phyloP scores from a whole-genome alignment of 2,113 vertebrate genomes.

The Embiotoca jacksoni region DNA sequence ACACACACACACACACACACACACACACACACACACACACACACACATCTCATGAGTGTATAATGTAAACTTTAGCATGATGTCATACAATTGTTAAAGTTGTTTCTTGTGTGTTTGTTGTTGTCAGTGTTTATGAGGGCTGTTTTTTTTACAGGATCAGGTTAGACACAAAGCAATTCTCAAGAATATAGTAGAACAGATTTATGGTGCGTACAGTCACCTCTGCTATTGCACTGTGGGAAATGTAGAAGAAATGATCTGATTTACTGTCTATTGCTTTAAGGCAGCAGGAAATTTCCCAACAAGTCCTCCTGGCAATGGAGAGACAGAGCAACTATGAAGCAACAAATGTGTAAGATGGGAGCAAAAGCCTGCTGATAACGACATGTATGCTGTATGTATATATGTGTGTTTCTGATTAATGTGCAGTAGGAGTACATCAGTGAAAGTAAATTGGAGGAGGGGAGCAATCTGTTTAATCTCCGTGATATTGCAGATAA shows the following conservation, averaged over 20 bases:
- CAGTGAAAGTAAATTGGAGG: constrained; percentile 32
- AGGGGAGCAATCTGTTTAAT: constrained; percentile 42
- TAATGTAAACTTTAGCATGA: neutral
- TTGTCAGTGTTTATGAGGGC: constrained; percentile 22
- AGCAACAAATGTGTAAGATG: constrained; percentile 16
- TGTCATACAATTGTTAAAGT: constrained; percentile 8
- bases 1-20: constrained; percentile 16
- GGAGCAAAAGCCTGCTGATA: neutral
- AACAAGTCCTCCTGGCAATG: neutral
- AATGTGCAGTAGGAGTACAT: constrained; percentile 5
- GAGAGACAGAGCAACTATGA: constrained; percentile 17
- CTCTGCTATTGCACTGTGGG: constrained; percentile 23
- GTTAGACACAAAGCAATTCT: constrained; percentile 23
- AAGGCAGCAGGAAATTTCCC: constrained; percentile 11
- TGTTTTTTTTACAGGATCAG: constrained; percentile 28
- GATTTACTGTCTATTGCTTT: constrained; percentile 34
- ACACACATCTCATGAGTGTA: neutral
- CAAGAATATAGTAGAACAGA: constrained; percentile 52
- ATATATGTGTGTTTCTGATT: neutral
- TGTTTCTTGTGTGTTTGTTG: constrained; percentile 33
- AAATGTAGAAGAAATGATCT: constrained; percentile 34
- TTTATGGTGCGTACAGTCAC: constrained; percentile 43
- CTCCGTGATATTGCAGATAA: constrained; percentile 27
- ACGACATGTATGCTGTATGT: neutral
- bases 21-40: constrained; percentile 21